phyloP scores from a whole-genome alignment of 2,797 vertebrate genomes.

The Thalassophryne amazonica region DNA sequence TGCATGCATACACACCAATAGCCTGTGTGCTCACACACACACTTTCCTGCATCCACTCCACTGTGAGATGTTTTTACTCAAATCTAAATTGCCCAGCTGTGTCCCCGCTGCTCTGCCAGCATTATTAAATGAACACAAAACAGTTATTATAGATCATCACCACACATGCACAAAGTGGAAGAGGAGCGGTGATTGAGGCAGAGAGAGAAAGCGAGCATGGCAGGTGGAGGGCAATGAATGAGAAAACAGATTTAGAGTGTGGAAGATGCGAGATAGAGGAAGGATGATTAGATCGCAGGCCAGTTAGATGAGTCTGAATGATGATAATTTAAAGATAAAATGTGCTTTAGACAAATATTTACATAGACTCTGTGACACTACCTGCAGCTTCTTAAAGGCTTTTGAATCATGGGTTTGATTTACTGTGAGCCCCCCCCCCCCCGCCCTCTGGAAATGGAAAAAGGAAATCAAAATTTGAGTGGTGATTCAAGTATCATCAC shows the following conservation, averaged over 20 bases:
- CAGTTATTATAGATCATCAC: conserved; percentile 31
- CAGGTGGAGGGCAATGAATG: conserved; percentile 7
- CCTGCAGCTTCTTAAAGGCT: no score
- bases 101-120: conserved; percentile 32
- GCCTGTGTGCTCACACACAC: background rate
- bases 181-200: background rate
- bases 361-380: no score
- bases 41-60: conserved; percentile 11
- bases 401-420: no score
- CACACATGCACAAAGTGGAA: conserved; percentile 11
- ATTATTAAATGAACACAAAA: conserved; percentile 50
- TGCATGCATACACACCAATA: background rate
- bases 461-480: no score
- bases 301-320: conserved; percentile 10
- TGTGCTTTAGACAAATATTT: conserved; percentile 4
- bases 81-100: conserved; percentile 56
- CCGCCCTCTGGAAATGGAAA: no score
- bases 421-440: no score
- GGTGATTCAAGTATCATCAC: no score
- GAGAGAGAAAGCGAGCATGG: conserved; percentile 11
- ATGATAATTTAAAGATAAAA: conserved; percentile 22
- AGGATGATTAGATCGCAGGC: conserved; percentile 1
- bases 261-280: background rate
- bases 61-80: conserved; percentile 42
- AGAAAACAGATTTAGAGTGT: conserved; percentile 13